Conservation (phyloP, 2,888 invertebrate species). For the Ectobius pallidus region DNA sequence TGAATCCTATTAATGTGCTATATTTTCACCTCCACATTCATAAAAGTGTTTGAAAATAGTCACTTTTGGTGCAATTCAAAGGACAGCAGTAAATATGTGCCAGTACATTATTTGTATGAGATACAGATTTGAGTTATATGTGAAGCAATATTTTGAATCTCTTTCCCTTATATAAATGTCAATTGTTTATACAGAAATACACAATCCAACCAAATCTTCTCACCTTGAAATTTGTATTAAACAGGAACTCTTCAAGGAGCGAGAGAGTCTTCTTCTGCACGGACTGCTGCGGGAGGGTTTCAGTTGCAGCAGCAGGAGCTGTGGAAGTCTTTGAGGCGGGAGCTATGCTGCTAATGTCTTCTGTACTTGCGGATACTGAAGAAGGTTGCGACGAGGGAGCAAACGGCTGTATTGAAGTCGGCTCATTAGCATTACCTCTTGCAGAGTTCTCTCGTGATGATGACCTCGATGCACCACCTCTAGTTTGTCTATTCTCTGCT, state of each 20-base stretch:
- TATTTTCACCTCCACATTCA: too few species aligned
- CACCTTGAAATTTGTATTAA: constrained; percentile 27
- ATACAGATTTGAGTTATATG: too few species aligned
- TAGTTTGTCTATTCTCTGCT: constrained; percentile 7
- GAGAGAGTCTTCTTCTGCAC: constrained; percentile 19
- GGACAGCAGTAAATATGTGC: too few species aligned
- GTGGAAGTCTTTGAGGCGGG: background rate
- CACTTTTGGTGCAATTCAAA: too few species aligned
- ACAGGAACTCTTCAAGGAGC: constrained; percentile 26
- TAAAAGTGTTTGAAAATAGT: too few species aligned
- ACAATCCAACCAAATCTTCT: too few species aligned
- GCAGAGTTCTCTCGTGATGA: constrained; percentile 41
- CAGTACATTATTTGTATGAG: too few species aligned
- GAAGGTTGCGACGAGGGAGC: constrained; percentile 18
- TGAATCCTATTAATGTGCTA: too few species aligned
- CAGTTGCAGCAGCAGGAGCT: background rate
- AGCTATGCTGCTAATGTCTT: constrained; percentile 16
- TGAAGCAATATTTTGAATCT: too few species aligned
- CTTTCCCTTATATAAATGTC: too few species aligned
- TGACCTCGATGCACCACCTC: constrained; percentile 30
- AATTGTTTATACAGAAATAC: too few species aligned
- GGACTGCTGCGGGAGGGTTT: background rate
- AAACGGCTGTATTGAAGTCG: background rate
- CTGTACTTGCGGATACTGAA: constrained; percentile 28
- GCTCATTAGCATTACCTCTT: constrained; percentile 9